Base-by-base conservation (phyloP, 1,140 invertebrate species). In the Magallana angulata region DNA sequence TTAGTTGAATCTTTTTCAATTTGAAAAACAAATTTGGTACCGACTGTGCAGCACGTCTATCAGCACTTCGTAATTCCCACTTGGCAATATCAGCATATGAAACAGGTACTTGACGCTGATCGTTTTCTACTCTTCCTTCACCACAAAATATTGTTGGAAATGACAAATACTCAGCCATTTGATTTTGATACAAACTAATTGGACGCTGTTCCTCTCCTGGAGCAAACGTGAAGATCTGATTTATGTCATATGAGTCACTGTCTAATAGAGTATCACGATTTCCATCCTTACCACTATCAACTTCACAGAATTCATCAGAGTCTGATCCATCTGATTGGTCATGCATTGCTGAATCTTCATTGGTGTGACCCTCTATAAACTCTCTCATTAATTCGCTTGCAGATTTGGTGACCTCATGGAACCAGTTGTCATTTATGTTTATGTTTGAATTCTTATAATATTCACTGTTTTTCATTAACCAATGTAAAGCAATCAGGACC, bases 131-230 rank as follows among this genome's bases (percentile, higher is more conserved):
- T 82, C 88, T 62, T 81, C 68, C 84, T 81, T 91, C 68, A 6
- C 90, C 90, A 89, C 89, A 89, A 85, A 88, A 91, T 88, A 91
- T 90, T 57, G 87, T 82, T 62, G 89, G 90, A 87, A 91, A 91
- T 36, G 85, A 81, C 11, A 91, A 76, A 86, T 58, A 86, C 36
- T 88, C 86, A 24, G 89, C 87, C 85, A 86, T 80, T 56, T 85
- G 14, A 62, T 88, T 87, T 83, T 85, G 60, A 84, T 82, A 86
- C 57, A 88, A 76, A 71, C 86, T 88, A n/a, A 88, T 58, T 36
- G 86, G 86, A 18, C 60, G 60, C 71, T 88, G 85, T n/a, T 80
- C 60, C 24, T 88, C 86, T 62, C 59, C 84, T 59, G 86, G 86
- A 14, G 89, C 84, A 88, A 88, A 80, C 24, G 83, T 80, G 83